Base-by-base conservation (phyloP, 2,888 invertebrate genomes). In the Ormia ochracea region DNA sequence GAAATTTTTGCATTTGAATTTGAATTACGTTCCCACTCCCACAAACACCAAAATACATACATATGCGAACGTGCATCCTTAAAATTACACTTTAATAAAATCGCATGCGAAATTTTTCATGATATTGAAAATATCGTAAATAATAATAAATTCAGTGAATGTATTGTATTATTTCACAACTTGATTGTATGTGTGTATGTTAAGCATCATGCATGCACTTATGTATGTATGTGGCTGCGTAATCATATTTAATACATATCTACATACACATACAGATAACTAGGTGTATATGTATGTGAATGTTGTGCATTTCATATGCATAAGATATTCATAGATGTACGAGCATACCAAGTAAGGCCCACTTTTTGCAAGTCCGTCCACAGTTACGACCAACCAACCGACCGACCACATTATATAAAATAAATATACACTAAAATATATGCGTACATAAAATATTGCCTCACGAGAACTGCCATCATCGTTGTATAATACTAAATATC, bases 351-450 rank as follows among this genome's bases (percentile, higher is more conserved):
- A 65, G 48, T 68, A 56, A 68, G 36, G 68, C 50, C 80, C 80
- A 68, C 61, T 48, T 10, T 56, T 26, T 19, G 10, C 4, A 10
- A 36, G 48, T 36, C 14, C 2, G 56, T 36, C 56, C 17, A 56
- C 10, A 28, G 5, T 41, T 19, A 14, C 7, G 19, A 14, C 31
- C 2, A 21, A 7, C 33, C 1, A 31, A 33, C 54, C 7, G 31
- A 31, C 65, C 75, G 52, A 76, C 72, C 81, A 83, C 83, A 82
- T 73, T 69, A 79, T 79, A 82, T 82, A 79, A 78, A 82, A 81
- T 80, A 82, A 77, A 84, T 83, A 78, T 82, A 78, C 82, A 81
- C 77, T 82, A 77, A 82, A 82, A 82, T 82, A 81, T 82, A 68
- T 77, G 70, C 73, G 54, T 84, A 84, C 79, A 81, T 83, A 83